Evolutionary conservation across 2,113 vertebrate genomes (phyloP).

Genomic region (Erinaceus europaeus): DNA sequence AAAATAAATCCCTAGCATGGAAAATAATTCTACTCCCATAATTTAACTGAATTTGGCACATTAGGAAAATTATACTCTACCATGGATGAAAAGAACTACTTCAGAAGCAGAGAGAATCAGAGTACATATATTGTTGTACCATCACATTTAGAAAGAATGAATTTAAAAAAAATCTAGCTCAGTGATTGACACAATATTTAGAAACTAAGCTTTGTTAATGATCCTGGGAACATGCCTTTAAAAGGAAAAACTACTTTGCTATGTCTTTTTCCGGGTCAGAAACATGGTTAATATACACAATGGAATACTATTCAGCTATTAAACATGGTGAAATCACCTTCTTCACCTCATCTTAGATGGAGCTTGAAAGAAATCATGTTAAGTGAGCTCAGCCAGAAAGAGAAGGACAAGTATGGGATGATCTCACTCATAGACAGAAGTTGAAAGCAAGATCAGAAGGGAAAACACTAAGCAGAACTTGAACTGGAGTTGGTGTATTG

Average conservation of each 20-base stretch:
- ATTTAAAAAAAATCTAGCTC: not conserved
- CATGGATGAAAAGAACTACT: not conserved
- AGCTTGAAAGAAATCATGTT: too few relatives aligned
- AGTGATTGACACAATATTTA: not conserved
- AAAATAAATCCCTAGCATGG: not conserved
- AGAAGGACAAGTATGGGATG: too few relatives aligned
- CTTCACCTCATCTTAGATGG: too few relatives aligned
- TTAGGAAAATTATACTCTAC: not conserved
- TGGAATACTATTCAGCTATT: too few relatives aligned
- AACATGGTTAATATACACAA: conserved; percentile 9
- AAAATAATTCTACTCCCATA: not conserved
- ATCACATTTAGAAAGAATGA: not conserved
- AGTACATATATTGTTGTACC: not conserved
- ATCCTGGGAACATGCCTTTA: not conserved
- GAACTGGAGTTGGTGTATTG: too few relatives aligned
- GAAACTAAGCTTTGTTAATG: not conserved
- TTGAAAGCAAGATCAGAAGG: too few relatives aligned
- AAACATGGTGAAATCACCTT: too few relatives aligned
- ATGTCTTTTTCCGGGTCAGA: not conserved
- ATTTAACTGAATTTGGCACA: not conserved
- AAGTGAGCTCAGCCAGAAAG: too few relatives aligned
- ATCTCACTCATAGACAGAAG: too few relatives aligned
- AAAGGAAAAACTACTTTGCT: not conserved
- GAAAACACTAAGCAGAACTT: too few relatives aligned
- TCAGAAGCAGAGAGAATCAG: not conserved